phyloP scores from a whole-genome alignment of 2,888 invertebrate genomes.

The Xanthorhoe spadicearia region DNA sequence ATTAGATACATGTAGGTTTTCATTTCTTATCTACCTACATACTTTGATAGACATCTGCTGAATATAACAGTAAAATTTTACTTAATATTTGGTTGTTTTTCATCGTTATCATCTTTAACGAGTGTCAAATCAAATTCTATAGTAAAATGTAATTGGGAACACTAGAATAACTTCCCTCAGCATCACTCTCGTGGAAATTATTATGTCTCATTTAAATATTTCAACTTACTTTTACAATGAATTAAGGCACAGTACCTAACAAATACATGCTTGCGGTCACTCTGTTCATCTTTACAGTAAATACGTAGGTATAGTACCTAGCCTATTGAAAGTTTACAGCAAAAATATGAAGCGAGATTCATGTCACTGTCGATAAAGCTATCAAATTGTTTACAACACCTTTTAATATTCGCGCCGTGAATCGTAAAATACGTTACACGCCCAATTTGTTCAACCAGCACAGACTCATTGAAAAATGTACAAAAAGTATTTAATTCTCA shows the following conservation, averaged over 20 bases:
- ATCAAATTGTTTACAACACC: conserved; percentile 33
- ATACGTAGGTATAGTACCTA: background rate
- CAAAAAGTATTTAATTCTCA: background rate
- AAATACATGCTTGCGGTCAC: background rate
- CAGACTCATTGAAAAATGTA: conserved; percentile 12
- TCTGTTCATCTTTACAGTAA: background rate
- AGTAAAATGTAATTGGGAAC: too few relatives aligned
- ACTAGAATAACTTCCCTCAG: background rate
- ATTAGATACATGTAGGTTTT: background rate
- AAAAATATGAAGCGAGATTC: conserved; percentile 12
- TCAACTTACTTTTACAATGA: too few relatives aligned
- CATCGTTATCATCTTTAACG: too few relatives aligned
- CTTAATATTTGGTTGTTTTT: too few relatives aligned
- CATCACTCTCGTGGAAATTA: background rate
- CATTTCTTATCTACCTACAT: background rate
- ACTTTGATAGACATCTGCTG: too few relatives aligned
- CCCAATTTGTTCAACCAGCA: conserved; percentile 20
- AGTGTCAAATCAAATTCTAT: too few relatives aligned
- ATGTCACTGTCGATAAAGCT: conserved; percentile 25
- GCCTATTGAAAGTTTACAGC: background rate
- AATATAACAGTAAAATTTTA: too few relatives aligned
- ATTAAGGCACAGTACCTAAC: background rate
- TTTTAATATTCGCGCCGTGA: conserved; percentile 32
- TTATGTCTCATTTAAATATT: too few relatives aligned
- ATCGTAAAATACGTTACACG: conserved; percentile 26